Evolutionary conservation across 2,113 vertebrate species (phyloP).

Genomic region (Jacana jacana): DNA sequence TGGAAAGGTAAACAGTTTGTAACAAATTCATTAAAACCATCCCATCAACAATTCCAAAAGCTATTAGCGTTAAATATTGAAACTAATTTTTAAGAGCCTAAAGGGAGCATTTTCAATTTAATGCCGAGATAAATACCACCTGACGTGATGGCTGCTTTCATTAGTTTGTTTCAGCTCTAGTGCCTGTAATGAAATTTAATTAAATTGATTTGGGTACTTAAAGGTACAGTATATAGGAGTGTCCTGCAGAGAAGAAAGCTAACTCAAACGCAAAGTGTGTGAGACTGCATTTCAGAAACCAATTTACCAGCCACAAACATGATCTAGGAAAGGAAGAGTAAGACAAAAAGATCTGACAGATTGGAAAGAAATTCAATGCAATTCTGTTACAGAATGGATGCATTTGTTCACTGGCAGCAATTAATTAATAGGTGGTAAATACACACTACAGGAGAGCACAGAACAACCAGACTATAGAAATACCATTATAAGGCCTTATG

Average conservation of each 20-base stretch:
- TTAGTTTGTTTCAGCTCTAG: constrained; percentile 72
- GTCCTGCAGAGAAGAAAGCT: constrained; percentile 7
- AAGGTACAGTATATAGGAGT: constrained; percentile 55
- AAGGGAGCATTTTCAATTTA: constrained; percentile 74
- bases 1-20: constrained; percentile 66
- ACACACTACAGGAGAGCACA: neutral
- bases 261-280: constrained; percentile 2
- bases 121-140: constrained; percentile 73
- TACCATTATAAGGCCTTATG: neutral
- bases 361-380: neutral
- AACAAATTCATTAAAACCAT: constrained; percentile 70
- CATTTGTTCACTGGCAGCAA: neutral
- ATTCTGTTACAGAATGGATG: neutral
- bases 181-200: constrained; percentile 74
- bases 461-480: neutral
- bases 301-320: neutral
- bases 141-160: constrained; percentile 60
- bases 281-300: constrained; percentile 31
- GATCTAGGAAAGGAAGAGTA: neutral
- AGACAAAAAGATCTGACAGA: neutral
- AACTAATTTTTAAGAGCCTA: constrained; percentile 74
- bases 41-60: constrained; percentile 68
- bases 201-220: constrained; percentile 71
- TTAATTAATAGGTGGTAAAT: neutral
- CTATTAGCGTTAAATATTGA: constrained; percentile 76